phyloP scores from a whole-genome alignment of 2,888 invertebrate genomes.

The Scelioninae gen. 2 region DNA sequence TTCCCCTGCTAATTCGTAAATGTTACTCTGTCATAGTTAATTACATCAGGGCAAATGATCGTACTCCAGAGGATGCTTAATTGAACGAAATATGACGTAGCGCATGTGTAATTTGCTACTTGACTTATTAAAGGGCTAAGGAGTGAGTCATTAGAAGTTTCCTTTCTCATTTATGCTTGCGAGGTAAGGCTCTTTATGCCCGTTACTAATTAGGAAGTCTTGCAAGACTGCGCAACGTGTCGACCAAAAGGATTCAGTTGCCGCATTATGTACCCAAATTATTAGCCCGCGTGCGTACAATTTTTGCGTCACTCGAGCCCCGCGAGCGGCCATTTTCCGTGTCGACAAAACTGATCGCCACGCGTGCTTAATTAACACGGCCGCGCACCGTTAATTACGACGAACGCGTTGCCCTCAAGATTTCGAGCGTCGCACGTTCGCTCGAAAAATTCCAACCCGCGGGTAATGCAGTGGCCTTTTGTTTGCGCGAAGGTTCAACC shows the following conservation, averaged over 20 bases:
- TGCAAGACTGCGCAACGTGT: conserved; percentile 48
- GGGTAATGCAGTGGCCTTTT: background rate
- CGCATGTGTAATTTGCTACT: conserved; percentile 54
- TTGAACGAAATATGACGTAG: conserved; percentile 51
- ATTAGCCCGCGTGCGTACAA: conserved; percentile 25
- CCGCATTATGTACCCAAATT: conserved; percentile 49
- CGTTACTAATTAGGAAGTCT: conserved; percentile 58
- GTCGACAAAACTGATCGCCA: too few species aligned
- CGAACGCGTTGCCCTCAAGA: conserved; percentile 21
- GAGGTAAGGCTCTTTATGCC: conserved; percentile 52
- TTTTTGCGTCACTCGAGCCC: too few species aligned
- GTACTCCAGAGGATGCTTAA: conserved; percentile 35
- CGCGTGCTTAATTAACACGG: too few species aligned
- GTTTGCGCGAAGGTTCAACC: background rate
- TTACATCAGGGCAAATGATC: conserved; percentile 39
- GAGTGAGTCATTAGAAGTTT: conserved; percentile 58
- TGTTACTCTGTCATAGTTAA: conserved; percentile 28
- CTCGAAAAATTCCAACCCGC: conserved; percentile 19
- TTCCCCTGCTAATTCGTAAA: conserved; percentile 27
- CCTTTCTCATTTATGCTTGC: conserved; percentile 57
- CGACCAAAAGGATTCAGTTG: conserved; percentile 53
- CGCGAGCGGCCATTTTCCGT: too few species aligned
- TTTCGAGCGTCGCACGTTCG: conserved; percentile 10
- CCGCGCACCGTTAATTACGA: conserved; percentile 21
- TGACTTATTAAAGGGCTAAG: conserved; percentile 57